Percentiles rank a stretch among this genome's conserved stretches.
phyloP scores from a whole-genome alignment of 1,140 invertebrate genomes.

The Panulirus ornatus region DNA sequence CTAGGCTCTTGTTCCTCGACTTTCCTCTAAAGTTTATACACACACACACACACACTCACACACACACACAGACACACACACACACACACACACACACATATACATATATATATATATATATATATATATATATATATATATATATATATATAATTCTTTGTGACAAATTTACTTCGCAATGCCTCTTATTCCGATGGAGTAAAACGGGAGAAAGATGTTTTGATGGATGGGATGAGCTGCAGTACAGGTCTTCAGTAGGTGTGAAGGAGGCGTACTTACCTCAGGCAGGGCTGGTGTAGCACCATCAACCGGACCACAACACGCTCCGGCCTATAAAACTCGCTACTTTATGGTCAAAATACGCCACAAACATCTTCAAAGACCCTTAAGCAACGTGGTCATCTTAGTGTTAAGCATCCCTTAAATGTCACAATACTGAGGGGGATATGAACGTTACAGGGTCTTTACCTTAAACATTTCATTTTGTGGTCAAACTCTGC shows the following conservation, averaged over 20 bases:
- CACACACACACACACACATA: not conserved
- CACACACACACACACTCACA: not conserved
- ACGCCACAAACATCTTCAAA: too few relatives aligned
- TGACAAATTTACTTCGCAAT: not conserved
- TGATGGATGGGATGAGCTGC: not conserved
- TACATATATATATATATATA: constrained; percentile 11
- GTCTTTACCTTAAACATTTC: too few relatives aligned
- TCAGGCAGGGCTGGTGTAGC: too few relatives aligned
- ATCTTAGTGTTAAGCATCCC: too few relatives aligned
- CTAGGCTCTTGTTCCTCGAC: not conserved
- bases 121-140: constrained; percentile 14
- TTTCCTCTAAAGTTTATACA: not conserved
- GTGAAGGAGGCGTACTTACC: not conserved
- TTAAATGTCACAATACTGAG: too few relatives aligned
- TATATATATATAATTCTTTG: not conserved
- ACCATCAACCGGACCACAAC: too few relatives aligned
- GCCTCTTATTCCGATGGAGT: not conserved
- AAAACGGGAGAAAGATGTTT: too few relatives aligned
- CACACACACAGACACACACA: not conserved
- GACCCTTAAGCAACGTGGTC: too few relatives aligned
- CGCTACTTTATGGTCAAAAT: too few relatives aligned
- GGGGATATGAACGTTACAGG: too few relatives aligned
- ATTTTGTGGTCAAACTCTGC: too few relatives aligned
- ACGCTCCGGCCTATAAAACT: too few relatives aligned
- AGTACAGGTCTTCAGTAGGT: not conserved